Base-by-base conservation (phyloP, 1,140 invertebrate genomes). In the Zaprionus gabonicus region DNA sequence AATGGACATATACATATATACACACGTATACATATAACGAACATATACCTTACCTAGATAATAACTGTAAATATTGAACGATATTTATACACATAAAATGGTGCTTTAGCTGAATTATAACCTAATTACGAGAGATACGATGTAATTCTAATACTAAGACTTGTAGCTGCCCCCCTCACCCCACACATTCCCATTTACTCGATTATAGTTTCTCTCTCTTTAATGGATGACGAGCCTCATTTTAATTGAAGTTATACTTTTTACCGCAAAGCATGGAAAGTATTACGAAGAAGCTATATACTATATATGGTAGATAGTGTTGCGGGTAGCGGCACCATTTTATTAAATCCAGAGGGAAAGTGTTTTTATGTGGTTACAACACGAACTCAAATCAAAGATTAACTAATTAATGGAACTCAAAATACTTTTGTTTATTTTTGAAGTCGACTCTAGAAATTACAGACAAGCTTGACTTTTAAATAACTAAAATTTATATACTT, bases 51-150 rank as follows among this genome's bases (percentile, higher is more conserved):
- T 72, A 88, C 79, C 57, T 87, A 87, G 71, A 64, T 69, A 78
- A 74, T 68, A 88, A 88, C 36, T 88, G 85, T 90, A 85, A 67
- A 88, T 79, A 85, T 56, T 59, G 55, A 72, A 72, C 31, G 23
- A 78, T 59, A 77, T 76, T 72, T 60, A 72, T 72, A 78, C 71
- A 69, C 85, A 78, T 85, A 85, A 88, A 90, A 91, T 92, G 91
- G 91, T 92, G 91, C 91, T 92, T 92, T 92, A 92, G 91, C 91
- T 92, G 86, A 92, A 92, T 91, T 91, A 91, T 91, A 85, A 81
- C 78, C 64, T 71, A 76, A 75, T 74, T 76, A 71, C 44, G 38
- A 34, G 31, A 34, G 31, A 76, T 64, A 64, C 34, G 9, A 76
- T 64, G 49, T 76, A 88, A 86, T 66, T 76, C 63, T 91, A 90